Evolutionary conservation across 1,140 invertebrate genomes (phyloP), one percentile per base, ranked within the genome.

Genomic region (Drosophila bocki): DNA sequence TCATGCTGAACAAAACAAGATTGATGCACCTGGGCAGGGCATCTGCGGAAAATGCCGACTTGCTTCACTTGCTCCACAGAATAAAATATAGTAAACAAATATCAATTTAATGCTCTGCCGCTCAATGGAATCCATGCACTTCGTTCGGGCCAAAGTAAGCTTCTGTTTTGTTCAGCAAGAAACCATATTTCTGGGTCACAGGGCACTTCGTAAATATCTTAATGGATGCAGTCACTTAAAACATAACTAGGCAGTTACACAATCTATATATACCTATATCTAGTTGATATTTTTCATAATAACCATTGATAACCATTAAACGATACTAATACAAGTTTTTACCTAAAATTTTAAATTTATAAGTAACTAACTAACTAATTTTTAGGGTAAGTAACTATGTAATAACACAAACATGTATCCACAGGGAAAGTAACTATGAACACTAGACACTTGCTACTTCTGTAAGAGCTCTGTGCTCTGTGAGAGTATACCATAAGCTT

Each of bases 91-190:
- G 39, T 45, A 68, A 68, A 68, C 62, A 70, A 70, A 70, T 70
- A 70, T 70, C 62, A 53, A 68, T 67, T 70, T 70, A 70, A 67
- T 70, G 45, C 62, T 53, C 67, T 65, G 47, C 62, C 33, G 60
- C 32, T 37, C 37, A 67, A 69, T 26, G 22, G 44, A 48, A 41
- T 29, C 26, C 13, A 47, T 37, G 33, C 33, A 39, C 45, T 50
- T 60, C 17, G 35, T 33, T 6, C 7, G 9, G 29, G 39, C 56
- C 26, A 11, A 44, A 39, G 35, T 63, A 17, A 59, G 57, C n/a
- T 12, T 8, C 3, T 62, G 29, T 39, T 56, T 39, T 17, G 22
- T n/a, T 64, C 35, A 39, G 13, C 53, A n/a, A 19, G 22, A 57
- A 57, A 22, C 7, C 12, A 33, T 64, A 42, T 61, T 33, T 56